Conservation (phyloP, 2,797 vertebrate species). For the Sebastiscus tertius region DNA sequence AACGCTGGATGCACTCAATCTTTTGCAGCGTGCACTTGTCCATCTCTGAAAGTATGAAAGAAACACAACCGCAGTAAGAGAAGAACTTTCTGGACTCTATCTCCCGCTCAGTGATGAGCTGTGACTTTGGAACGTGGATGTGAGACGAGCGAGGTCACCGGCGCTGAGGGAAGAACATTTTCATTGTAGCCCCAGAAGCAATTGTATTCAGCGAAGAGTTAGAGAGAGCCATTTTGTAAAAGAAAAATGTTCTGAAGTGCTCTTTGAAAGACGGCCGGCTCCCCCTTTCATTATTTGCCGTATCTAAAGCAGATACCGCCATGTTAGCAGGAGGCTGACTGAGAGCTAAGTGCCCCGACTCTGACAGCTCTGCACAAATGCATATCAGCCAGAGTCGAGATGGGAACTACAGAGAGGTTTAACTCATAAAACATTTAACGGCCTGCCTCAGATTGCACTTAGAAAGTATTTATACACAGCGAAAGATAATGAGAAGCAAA, state of each 20-base stretch:
- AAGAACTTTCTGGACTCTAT: conserved; percentile 37
- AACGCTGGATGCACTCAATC: background rate
- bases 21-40: background rate
- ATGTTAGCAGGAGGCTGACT: conserved; percentile 61
- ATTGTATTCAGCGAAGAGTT: conserved; percentile 56
- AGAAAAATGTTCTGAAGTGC: conserved; percentile 62
- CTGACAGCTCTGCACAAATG: conserved; percentile 71
- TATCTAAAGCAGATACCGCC: conserved; percentile 61
- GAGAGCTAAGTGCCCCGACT: conserved; percentile 63
- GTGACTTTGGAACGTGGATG: conserved; percentile 46
- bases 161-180: conserved; percentile 47
- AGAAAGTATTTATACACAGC: conserved; percentile 60
- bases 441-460: conserved; percentile 59
- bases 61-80: background rate
- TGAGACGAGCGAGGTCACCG: conserved; percentile 40
- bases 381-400: conserved; percentile 55
- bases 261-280: conserved; percentile 60
- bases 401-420: conserved; percentile 67
- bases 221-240: conserved; percentile 54
- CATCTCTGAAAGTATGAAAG: background rate
- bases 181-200: conserved; percentile 55
- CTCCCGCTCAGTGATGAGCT: conserved; percentile 41
- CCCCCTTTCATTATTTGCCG: conserved; percentile 62
- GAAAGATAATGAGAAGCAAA: conserved; percentile 55
- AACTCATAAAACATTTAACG: conserved; percentile 78